phyloP scores from a whole-genome alignment of 2,797 vertebrate genomes.

The Coracias cyanogaster region DNA sequence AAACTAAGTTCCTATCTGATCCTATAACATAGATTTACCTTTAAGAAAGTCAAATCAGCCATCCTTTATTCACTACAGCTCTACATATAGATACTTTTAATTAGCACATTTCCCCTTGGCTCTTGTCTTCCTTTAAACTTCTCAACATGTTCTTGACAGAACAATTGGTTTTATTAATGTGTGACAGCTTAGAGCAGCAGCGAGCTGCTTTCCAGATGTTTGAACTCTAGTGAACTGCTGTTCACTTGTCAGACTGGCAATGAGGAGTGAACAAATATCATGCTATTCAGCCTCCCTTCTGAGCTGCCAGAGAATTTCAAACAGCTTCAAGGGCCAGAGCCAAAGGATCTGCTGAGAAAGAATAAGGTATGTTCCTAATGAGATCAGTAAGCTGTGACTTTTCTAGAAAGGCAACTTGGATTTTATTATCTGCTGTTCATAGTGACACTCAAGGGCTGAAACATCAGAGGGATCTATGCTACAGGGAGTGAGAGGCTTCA shows the following conservation, averaged over 20 bases:
- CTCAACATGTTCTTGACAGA: conserved; percentile 61
- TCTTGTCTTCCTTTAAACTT: conserved; percentile 61
- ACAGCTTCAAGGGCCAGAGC: conserved; percentile 10
- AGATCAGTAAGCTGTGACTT: not conserved
- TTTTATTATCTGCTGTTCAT: not conserved
- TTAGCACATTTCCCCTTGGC: conserved; percentile 47
- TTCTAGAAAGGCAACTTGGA: conserved; percentile 10
- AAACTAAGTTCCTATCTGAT: conserved; percentile 16
- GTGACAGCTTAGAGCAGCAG: conserved; percentile 61
- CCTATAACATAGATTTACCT: conserved; percentile 15
- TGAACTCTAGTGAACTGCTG: conserved; percentile 69
- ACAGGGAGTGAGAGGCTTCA: not conserved
- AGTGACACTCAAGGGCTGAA: not conserved
- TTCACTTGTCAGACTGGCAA: conserved; percentile 59
- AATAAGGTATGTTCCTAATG: conserved; percentile 31
- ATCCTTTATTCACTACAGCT: conserved; percentile 1
- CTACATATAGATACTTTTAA: conserved; percentile 36
- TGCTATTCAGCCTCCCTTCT: conserved; percentile 28
- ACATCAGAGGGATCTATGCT: not conserved
- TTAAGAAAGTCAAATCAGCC: conserved; percentile 40
- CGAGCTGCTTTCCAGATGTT: conserved; percentile 73
- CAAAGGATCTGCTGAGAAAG: conserved; percentile 10
- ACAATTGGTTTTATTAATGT: conserved; percentile 70
- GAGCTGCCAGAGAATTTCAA: conserved; percentile 37
- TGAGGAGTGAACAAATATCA: conserved; percentile 3